phyloP scores from a whole-genome alignment of 2,797 vertebrate species.

The Danionella dracula region DNA sequence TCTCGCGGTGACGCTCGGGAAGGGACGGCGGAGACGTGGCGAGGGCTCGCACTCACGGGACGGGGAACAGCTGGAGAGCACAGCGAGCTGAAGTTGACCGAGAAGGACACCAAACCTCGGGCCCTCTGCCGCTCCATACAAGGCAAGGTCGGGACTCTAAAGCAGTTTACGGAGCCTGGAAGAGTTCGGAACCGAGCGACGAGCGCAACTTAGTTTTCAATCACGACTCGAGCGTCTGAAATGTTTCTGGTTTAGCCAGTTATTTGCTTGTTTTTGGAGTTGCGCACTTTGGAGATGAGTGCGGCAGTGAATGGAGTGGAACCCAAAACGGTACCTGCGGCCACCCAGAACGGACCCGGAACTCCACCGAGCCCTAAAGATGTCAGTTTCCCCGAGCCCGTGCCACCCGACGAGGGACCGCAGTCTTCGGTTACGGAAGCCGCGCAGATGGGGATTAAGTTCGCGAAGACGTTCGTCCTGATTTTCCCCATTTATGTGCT shows the following conservation, averaged over 20 bases:
- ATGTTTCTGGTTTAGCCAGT: not conserved
- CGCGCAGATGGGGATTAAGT: constrained; percentile 79
- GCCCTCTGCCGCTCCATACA: not conserved
- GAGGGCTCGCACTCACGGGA: not conserved
- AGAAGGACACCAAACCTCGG: not conserved
- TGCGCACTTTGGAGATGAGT: constrained; percentile 27
- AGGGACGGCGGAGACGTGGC: constrained; percentile 22
- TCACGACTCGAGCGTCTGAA: not conserved
- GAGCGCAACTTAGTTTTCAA: not conserved
- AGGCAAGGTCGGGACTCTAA: constrained; percentile 34
- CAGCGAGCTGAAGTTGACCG: not conserved
- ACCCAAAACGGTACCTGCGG: not conserved
- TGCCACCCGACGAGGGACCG: constrained; percentile 44
- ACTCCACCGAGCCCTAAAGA: not conserved
- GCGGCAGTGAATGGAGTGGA: constrained; percentile 27
- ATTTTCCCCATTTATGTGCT: constrained; percentile 87
- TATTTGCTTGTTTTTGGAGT: not conserved
- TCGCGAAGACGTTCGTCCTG: constrained; percentile 83
- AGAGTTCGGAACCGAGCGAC: constrained; percentile 18
- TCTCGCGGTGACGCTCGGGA: not conserved
- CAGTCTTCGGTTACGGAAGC: constrained; percentile 65
- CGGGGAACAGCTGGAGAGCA: not conserved
- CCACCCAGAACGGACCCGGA: constrained; percentile 6
- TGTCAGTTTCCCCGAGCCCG: constrained; percentile 30
- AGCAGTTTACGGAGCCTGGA: constrained; percentile 23